These are phyloP conservation scores for Heliconius ethilla DNA, from an alignment of 2,888 invertebrate species.

Conservation along the genomic window DNA sequence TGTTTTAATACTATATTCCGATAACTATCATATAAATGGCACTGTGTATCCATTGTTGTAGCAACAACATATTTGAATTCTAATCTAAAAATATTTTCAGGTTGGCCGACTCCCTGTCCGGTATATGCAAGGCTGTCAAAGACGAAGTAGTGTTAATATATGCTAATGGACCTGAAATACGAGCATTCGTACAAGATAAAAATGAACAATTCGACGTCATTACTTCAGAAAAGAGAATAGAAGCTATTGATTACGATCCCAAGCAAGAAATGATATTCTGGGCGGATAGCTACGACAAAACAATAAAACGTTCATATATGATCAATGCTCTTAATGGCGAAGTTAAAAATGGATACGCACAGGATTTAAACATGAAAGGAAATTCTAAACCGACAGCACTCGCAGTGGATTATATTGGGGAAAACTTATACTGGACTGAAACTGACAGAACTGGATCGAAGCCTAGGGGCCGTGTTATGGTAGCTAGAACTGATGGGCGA, in stretches of 20 bases:
- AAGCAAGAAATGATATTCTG: constrained; percentile 94
- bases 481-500: constrained; percentile 93
- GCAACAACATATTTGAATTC: neutral
- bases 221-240: constrained; percentile 92
- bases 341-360: constrained; percentile 91
- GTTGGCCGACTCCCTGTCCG: constrained; percentile 88
- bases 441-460: constrained; percentile 88
- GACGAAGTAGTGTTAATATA: constrained; percentile 86
- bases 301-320: constrained; percentile 95
- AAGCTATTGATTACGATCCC: constrained; percentile 95
- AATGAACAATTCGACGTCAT: constrained; percentile 89
- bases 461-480: constrained; percentile 91
- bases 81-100: constrained; percentile 54
- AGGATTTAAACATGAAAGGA: constrained; percentile 92
- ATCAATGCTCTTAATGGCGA: constrained; percentile 89
- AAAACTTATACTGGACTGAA: constrained; percentile 97
- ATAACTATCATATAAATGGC: neutral
- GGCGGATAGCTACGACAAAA: constrained; percentile 95
- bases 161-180: constrained; percentile 93
- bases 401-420: constrained; percentile 96
- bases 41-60: neutral
- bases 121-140: constrained; percentile 89
- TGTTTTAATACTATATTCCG: neutral
- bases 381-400: constrained; percentile 93
- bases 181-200: constrained; percentile 85